These are phyloP conservation scores for Vultur gryphus DNA, from an alignment of 2,797 vertebrate genomes.

Conservation along the genomic window DNA sequence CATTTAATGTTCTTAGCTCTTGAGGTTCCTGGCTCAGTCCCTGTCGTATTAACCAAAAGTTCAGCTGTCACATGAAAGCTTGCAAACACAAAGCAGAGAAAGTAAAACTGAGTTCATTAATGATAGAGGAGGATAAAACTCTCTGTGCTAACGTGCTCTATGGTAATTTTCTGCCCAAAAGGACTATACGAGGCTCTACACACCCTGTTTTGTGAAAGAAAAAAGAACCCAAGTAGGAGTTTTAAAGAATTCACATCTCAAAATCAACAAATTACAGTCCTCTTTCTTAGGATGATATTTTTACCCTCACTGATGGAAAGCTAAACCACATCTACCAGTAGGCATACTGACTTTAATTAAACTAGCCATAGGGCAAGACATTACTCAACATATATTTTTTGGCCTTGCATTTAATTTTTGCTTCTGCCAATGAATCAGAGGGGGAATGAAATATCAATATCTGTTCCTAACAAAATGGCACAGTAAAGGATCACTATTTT, in stretches of 20 bases:
- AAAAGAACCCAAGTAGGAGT: neutral
- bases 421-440: neutral
- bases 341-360: neutral
- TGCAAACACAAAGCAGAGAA: neutral
- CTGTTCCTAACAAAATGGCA: neutral
- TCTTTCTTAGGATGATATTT: neutral
- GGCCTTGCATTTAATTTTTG: neutral
- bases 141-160: neutral
- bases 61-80: neutral
- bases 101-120: neutral
- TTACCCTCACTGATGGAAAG: neutral
- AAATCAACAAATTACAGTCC: neutral
- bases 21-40: neutral
- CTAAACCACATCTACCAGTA: neutral
- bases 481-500: neutral
- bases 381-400: neutral
- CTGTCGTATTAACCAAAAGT: neutral
- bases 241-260: neutral
- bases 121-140: neutral
- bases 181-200: neutral
- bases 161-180: neutral
- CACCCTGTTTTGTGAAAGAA: neutral
- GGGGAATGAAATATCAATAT: neutral
- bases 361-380: neutral
- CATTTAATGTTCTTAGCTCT: neutral